These are phyloP conservation scores for Enteromius unitaeniatus DNA, from an alignment of 2,797 vertebrate species.

Conservation along the genomic window DNA sequence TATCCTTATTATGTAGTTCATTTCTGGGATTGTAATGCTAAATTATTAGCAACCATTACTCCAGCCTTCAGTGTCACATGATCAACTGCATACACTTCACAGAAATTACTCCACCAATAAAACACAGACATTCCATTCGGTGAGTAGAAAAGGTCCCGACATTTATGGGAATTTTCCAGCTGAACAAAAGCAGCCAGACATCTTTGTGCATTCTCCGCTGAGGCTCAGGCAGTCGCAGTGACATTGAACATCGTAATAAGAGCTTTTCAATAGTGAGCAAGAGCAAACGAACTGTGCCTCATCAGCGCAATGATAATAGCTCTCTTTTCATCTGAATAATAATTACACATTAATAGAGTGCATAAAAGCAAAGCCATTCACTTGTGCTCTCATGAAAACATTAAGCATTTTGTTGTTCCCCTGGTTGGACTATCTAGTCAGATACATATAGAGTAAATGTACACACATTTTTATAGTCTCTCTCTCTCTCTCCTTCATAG, in stretches of 20 bases:
- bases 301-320: slow-evolving; percentile 48
- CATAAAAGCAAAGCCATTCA: slow-evolving; percentile 44
- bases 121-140: slow-evolving; percentile 19
- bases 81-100: not conserved
- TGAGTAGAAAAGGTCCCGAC: not conserved
- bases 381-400: slow-evolving; percentile 43
- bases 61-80: not conserved
- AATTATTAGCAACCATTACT: not conserved
- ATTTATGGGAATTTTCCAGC: not conserved
- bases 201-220: slow-evolving; percentile 19
- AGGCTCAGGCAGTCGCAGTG: slow-evolving; percentile 3
- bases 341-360: slow-evolving; percentile 56
- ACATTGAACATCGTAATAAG: slow-evolving; percentile 40
- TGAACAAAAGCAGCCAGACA: not conserved
- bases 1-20: not conserved
- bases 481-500: slow-evolving; percentile 33
- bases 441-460: slow-evolving; percentile 30
- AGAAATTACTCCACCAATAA: not conserved
- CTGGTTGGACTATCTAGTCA: slow-evolving; percentile 33
- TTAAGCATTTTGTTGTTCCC: slow-evolving; percentile 35
- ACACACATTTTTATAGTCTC: slow-evolving; percentile 3
- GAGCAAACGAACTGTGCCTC: slow-evolving; percentile 31
- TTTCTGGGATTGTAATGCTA: not conserved
- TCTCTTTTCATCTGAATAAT: slow-evolving; percentile 49
- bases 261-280: slow-evolving; percentile 42